Conservation (phyloP, 2,797 vertebrate species). For the Ambastaia sidthimunki region DNA sequence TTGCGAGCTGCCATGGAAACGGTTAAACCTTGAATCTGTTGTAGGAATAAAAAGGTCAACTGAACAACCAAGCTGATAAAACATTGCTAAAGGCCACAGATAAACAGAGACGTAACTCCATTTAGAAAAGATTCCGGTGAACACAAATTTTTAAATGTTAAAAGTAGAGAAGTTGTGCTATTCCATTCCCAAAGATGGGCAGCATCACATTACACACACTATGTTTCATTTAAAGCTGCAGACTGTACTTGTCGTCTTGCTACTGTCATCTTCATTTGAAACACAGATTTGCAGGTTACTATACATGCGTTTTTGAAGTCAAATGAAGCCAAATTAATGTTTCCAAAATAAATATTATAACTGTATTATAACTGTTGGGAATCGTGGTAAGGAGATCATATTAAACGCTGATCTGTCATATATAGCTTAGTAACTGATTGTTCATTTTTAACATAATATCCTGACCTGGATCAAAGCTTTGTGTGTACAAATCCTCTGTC, state of each 20-base stretch:
- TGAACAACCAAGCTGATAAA: not conserved
- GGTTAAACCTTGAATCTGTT: slow-evolving; percentile 79
- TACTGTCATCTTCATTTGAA: no score
- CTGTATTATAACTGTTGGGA: no score
- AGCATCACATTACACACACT: no score
- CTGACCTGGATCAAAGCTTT: slow-evolving; percentile 79
- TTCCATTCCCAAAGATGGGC: not conserved
- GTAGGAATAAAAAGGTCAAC: slow-evolving; percentile 8
- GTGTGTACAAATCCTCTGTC: slow-evolving; percentile 75
- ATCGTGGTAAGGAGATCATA: no score
- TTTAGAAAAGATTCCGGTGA: not conserved
- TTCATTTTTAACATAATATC: not conserved
- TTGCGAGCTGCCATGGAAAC: slow-evolving; percentile 82
- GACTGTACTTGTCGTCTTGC: no score
- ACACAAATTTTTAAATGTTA: not conserved
- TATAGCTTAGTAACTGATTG: no score
- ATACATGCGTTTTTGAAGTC: no score
- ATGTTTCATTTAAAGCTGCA: not conserved
- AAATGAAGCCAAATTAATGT: no score
- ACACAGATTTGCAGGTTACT: no score
- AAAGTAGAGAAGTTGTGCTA: not conserved
- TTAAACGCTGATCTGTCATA: no score
- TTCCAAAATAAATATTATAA: no score
- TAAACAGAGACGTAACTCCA: not conserved
- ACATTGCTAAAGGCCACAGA: not conserved